These are phyloP conservation scores for Jacana jacana DNA, from an alignment of 2,113 vertebrate genomes.

Conservation along the genomic window DNA sequence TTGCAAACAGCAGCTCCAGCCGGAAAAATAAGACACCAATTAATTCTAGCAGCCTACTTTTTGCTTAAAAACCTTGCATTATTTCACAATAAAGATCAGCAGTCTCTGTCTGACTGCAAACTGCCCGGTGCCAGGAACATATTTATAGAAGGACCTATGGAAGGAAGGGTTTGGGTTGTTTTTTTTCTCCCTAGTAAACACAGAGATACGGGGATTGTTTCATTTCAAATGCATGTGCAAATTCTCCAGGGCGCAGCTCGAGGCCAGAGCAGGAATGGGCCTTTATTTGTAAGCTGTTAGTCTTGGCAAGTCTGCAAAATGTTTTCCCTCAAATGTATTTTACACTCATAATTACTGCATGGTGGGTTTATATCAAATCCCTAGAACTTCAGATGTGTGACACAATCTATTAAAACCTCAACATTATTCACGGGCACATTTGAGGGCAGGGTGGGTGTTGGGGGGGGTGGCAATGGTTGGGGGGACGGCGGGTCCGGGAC, in stretches of 20 bases:
- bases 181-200: not conserved
- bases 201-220: constrained; percentile 14
- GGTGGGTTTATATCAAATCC: constrained; percentile 48
- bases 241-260: constrained; percentile 50
- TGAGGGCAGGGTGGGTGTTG: too few species aligned
- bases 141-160: not conserved
- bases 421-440: not conserved
- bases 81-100: not conserved
- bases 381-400: constrained; percentile 49
- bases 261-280: constrained; percentile 8
- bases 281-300: constrained; percentile 60
- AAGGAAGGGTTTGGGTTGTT: not conserved
- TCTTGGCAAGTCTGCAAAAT: constrained; percentile 26
- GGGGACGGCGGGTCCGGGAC: not conserved
- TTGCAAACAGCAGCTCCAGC: constrained; percentile 27
- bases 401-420: constrained; percentile 27
- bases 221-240: constrained; percentile 47
- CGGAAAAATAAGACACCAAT: constrained; percentile 31
- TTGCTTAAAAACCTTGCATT: not conserved
- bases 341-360: constrained; percentile 60
- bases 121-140: not conserved
- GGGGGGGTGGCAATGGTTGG: not conserved
- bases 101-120: not conserved
- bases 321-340: constrained; percentile 53
- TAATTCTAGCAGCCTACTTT: constrained; percentile 25